These are phyloP conservation scores for Ectemnius continuus DNA, from an alignment of 2,888 invertebrate genomes.

Conservation along the genomic window DNA sequence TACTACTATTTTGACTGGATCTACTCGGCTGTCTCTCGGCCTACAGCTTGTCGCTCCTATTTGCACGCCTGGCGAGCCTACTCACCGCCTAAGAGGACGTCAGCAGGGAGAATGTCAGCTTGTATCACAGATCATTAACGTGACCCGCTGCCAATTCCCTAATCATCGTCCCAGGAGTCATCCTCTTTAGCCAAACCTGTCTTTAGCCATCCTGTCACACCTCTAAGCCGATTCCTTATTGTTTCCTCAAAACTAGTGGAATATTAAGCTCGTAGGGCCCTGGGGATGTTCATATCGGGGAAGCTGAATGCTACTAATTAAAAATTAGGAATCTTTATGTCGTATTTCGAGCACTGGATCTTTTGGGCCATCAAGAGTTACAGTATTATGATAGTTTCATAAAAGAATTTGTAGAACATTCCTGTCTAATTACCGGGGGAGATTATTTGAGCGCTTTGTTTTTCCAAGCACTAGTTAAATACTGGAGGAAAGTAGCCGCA, in stretches of 20 bases:
- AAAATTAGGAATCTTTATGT: too few relatives aligned
- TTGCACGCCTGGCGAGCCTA: not conserved
- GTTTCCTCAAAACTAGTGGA: too few relatives aligned
- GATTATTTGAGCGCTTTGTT: too few relatives aligned
- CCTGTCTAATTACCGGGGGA: too few relatives aligned
- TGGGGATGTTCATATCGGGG: too few relatives aligned
- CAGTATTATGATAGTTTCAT: too few relatives aligned
- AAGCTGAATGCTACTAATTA: not conserved
- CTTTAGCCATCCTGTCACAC: not conserved
- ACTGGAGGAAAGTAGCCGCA: slow-evolving; percentile 8
- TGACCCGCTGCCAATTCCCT: slow-evolving; percentile 18
- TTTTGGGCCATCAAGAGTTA: too few relatives aligned
- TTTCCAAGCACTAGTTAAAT: too few relatives aligned
- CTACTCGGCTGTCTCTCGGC: slow-evolving; percentile 12
- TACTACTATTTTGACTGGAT: slow-evolving; percentile 36
- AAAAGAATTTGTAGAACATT: too few relatives aligned
- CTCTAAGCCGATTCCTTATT: not conserved
- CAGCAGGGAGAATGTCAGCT: slow-evolving; percentile 17
- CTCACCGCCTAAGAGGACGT: slow-evolving; percentile 36
- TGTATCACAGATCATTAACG: slow-evolving; percentile 46
- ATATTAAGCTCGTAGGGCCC: too few relatives aligned
- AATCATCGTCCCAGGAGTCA: slow-evolving; percentile 17
- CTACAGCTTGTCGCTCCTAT: slow-evolving; percentile 4
- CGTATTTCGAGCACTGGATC: too few relatives aligned
- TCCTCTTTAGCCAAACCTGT: too few relatives aligned